Evolutionary conservation across 2,797 vertebrate species (phyloP).

Genomic region (Lagorchestes hirsutus): DNA sequence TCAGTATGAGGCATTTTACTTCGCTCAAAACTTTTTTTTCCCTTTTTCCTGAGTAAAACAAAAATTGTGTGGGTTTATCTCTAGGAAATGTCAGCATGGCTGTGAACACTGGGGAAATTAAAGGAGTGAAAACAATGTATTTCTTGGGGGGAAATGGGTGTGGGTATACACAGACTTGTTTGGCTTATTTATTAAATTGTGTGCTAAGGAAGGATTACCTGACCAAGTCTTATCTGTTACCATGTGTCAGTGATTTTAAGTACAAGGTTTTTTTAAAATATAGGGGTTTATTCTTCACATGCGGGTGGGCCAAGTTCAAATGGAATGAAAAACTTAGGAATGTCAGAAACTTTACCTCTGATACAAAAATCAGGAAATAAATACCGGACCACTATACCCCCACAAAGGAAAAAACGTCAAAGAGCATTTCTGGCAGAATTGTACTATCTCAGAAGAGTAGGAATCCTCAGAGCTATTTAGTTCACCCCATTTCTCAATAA

Average conservation of each 20-base stretch:
- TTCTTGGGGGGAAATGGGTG: slow-evolving; percentile 68
- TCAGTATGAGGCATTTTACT: slow-evolving; percentile 64
- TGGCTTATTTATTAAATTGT: slow-evolving; percentile 71
- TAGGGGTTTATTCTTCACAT: slow-evolving; percentile 63
- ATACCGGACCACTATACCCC: neutral
- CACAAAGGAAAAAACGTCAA: slow-evolving; percentile 10
- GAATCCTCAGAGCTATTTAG: neutral
- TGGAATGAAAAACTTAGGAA: slow-evolving; percentile 63
- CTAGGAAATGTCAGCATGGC: slow-evolving; percentile 73
- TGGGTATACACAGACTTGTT: slow-evolving; percentile 32
- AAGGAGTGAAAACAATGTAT: slow-evolving; percentile 68
- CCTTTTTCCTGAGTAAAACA: slow-evolving; percentile 45
- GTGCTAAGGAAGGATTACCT: slow-evolving; percentile 70
- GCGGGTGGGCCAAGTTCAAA: slow-evolving; percentile 63
- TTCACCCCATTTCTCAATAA: neutral
- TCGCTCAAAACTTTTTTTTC: slow-evolving; percentile 63
- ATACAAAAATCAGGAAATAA: slow-evolving; percentile 59
- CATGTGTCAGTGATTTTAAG: slow-evolving; percentile 53
- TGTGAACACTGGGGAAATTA: slow-evolving; percentile 80
- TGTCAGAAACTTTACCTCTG: slow-evolving; percentile 41
- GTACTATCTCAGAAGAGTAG: neutral
- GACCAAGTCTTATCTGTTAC: slow-evolving; percentile 58
- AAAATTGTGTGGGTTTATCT: slow-evolving; percentile 74
- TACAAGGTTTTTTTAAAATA: slow-evolving; percentile 54
- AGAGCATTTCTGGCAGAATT: slow-evolving; percentile 7